Evolutionary conservation across 2,113 vertebrate species (phyloP).

Genomic region (Spizaetus ornatus): DNA sequence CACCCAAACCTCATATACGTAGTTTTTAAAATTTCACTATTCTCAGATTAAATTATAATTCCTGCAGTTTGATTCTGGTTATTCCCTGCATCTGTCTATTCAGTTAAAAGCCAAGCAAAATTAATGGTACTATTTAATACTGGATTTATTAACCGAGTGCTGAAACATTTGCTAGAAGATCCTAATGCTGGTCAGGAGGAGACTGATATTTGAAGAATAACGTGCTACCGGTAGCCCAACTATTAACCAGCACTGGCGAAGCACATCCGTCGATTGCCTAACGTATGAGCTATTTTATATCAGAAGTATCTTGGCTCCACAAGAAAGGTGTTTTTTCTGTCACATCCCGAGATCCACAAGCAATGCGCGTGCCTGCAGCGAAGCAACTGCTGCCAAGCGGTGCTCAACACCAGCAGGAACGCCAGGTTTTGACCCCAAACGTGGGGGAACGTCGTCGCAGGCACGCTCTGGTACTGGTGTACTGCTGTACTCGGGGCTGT

Average conservation of each 20-base stretch:
- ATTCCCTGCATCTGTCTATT: neutral
- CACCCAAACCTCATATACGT: accelerated
- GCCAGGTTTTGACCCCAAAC: too few relatives aligned
- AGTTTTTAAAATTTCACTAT: neutral
- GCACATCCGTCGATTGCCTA: accelerated
- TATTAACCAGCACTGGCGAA: neutral
- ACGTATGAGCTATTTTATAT: neutral
- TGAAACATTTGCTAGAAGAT: neutral
- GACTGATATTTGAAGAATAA: neutral
- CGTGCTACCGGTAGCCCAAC: accelerated
- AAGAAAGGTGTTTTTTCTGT: neutral
- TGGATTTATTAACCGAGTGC: neutral
- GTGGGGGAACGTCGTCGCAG: accelerated
- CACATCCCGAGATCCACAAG: neutral
- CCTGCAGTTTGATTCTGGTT: neutral
- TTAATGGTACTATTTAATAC: too few relatives aligned
- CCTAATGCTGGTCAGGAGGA: neutral
- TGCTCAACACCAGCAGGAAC: accelerated
- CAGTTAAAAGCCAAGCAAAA: neutral
- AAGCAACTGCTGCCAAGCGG: neutral
- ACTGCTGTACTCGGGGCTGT: accelerated
- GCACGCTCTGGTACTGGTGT: accelerated
- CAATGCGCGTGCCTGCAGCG: accelerated
- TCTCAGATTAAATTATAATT: neutral
- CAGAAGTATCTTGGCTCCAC: neutral